These are phyloP conservation scores for Lucilia sericata DNA, from an alignment of 1,140 invertebrate genomes.

Conservation along the genomic window DNA sequence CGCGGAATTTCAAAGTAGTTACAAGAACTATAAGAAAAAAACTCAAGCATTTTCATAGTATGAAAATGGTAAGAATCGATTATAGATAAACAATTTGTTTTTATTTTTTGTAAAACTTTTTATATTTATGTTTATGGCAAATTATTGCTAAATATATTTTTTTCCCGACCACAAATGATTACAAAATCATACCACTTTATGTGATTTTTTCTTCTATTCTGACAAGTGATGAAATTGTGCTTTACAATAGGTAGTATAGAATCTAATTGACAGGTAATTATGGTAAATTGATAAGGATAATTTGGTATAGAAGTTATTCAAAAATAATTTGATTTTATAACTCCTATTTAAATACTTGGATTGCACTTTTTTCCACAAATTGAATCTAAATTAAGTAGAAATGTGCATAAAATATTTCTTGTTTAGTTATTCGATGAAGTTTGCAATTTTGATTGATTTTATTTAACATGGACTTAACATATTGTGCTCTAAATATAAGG, in stretches of 20 bases:
- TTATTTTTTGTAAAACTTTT: background rate
- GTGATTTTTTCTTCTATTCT: background rate
- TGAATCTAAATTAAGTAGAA: no score
- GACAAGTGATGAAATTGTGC: conserved; percentile 9
- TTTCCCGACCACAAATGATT: background rate
- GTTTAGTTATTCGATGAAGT: no score
- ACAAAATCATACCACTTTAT: background rate
- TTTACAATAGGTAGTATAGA: background rate
- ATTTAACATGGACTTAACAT: no score
- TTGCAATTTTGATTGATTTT: no score
- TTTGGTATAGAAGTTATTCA: no score
- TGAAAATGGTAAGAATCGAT: conserved; percentile 11
- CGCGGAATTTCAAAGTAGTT: background rate
- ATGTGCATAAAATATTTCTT: no score
- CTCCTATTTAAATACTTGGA: no score
- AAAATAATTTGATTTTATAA: no score
- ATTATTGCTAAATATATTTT: conserved; percentile 8
- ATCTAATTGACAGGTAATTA: no score
- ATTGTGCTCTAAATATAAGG: no score
- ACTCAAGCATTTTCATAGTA: background rate
- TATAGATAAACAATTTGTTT: background rate
- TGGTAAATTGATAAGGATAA: no score
- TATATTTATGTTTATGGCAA: background rate
- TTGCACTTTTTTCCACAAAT: no score
- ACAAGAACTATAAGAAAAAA: background rate